Evolutionary conservation across 2,797 vertebrate genomes (phyloP).

Genomic region (Cottoperca gobio): DNA sequence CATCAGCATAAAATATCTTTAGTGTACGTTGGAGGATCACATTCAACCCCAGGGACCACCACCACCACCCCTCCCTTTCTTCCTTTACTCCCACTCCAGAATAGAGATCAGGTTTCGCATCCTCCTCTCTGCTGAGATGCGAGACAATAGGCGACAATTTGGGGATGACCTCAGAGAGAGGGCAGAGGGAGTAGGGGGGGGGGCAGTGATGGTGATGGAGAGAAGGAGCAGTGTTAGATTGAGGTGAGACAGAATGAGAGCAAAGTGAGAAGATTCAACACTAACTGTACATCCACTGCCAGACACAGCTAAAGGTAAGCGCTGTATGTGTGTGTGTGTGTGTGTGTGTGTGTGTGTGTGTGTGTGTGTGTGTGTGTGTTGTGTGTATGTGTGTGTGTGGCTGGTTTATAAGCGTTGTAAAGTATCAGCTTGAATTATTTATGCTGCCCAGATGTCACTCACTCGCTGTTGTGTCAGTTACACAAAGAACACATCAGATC

Average conservation of each 20-base stretch:
- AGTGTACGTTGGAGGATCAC: conserved; percentile 11
- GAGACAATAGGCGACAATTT: conserved; percentile 27
- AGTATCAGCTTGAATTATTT: conserved; percentile 21
- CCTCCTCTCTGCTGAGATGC: conserved; percentile 16
- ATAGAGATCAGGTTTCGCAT: conserved; percentile 57
- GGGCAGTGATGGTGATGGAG: neutral
- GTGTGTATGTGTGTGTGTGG: too few species aligned
- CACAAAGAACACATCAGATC: neutral
- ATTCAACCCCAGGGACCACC: conserved; percentile 29
- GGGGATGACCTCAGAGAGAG: conserved; percentile 58
- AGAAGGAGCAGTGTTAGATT: too few species aligned
- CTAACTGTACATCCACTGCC: neutral
- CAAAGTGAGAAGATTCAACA: neutral
- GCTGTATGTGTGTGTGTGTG: neutral
- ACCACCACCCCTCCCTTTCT: neutral
- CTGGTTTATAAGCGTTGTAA: neutral
- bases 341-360: conserved; percentile 11
- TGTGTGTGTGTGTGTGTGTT: conserved; percentile 12
- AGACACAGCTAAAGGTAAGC: conserved; percentile 36
- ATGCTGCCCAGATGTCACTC: conserved; percentile 39
- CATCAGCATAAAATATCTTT: neutral
- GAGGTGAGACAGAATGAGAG: too few species aligned
- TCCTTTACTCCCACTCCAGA: conserved; percentile 18
- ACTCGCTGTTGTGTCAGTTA: conserved; percentile 10
- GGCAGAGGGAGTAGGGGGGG: conserved; percentile 2